phyloP scores from a whole-genome alignment of 2,888 invertebrate species.

The Tachystola acroxantha region DNA sequence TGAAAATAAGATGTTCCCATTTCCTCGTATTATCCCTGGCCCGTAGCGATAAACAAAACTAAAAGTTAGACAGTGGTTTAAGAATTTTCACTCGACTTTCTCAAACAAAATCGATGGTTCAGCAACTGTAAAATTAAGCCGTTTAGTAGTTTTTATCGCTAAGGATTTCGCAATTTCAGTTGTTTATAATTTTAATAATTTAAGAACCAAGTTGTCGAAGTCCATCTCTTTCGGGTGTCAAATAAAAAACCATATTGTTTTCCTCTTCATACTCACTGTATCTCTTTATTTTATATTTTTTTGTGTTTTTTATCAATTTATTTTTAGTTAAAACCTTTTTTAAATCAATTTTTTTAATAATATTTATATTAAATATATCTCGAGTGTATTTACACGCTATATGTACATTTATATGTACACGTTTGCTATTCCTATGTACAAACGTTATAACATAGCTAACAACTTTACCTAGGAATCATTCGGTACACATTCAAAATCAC shows the following conservation, averaged over 20 bases:
- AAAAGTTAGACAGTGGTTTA: no score
- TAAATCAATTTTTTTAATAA: constrained; percentile 69
- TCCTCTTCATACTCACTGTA: constrained; percentile 74
- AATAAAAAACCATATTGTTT: constrained; percentile 61
- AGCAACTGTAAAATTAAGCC: no score
- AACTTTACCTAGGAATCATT: not conserved
- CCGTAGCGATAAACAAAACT: no score
- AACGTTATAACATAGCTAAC: constrained; percentile 2
- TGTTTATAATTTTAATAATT: no score
- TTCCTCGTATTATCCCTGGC: no score
- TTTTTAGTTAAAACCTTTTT: constrained; percentile 70
- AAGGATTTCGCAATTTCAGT: no score
- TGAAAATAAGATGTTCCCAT: no score
- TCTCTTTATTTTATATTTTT: constrained; percentile 70
- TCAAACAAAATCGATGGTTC: no score
- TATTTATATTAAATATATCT: constrained; percentile 64
- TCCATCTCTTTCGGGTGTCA: no score
- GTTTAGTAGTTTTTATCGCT: no score
- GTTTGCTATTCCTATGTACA: constrained; percentile 1
- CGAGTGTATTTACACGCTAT: constrained; percentile 67
- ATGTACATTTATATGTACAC: constrained; percentile 38
- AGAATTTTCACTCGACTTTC: no score
- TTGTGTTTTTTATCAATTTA: constrained; percentile 54
- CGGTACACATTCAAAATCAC: not conserved
- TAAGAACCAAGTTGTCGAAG: no score